Conservation (phyloP, 2,797 vertebrate species). For the Xerus rutilus region DNA sequence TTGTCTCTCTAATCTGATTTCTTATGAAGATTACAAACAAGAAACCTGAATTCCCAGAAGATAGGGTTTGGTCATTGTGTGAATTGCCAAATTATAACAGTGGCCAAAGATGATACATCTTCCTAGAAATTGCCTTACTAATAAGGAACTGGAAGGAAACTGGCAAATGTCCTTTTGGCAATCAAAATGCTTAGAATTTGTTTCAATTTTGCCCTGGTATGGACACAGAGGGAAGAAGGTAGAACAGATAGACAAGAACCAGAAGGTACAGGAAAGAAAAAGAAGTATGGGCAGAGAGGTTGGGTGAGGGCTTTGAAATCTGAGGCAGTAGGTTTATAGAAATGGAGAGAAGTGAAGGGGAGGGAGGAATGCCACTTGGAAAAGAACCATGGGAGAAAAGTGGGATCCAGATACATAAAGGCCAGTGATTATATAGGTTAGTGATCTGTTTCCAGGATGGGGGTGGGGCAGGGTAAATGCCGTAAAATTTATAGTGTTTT, state of each 20-base stretch:
- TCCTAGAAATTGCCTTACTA: conserved; percentile 59
- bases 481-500: too few species aligned
- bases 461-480: not conserved
- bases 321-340: fast-evolving
- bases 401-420: not conserved
- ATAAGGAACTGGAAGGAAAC: conserved; percentile 42
- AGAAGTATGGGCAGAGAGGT: not conserved
- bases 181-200: not conserved
- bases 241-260: not conserved
- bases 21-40: not conserved
- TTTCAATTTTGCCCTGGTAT: not conserved
- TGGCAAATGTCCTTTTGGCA: conserved; percentile 28
- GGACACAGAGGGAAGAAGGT: not conserved
- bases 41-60: conserved; percentile 44
- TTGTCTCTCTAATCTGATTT: not conserved
- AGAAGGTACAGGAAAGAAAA: not conserved
- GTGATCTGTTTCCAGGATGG: not conserved
- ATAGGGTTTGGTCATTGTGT: not conserved
- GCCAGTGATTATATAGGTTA: not conserved
- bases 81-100: not conserved
- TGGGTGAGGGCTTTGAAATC: not conserved
- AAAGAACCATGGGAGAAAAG: not conserved
- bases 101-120: conserved; percentile 22
- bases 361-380: not conserved
- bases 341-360: not conserved